These are phyloP conservation scores for Lepus timidus DNA, from an alignment of 2,113 vertebrate genomes.

Conservation along the genomic window DNA sequence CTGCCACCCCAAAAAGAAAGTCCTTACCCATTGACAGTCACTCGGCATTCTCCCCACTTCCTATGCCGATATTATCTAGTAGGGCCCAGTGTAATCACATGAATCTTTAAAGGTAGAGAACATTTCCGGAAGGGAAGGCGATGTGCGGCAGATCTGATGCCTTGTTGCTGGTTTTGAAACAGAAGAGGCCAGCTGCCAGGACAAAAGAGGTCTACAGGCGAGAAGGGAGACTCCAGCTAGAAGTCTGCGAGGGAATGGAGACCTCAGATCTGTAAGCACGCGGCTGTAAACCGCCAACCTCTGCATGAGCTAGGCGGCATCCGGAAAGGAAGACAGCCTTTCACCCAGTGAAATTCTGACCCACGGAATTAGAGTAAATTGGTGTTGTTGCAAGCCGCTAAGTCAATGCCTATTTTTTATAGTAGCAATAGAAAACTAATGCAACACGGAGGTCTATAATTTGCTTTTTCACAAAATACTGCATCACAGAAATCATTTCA, in stretches of 20 bases:
- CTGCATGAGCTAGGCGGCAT: background rate
- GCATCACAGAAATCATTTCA: background rate
- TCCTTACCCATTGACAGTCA: background rate
- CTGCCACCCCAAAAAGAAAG: background rate
- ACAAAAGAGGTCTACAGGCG: background rate
- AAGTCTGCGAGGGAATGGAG: background rate
- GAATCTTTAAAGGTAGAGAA: background rate
- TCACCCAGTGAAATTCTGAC: background rate
- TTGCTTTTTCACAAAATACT: background rate
- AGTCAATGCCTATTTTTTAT: background rate
- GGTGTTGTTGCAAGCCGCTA: background rate
- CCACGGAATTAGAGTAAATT: background rate
- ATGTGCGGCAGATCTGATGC: background rate
- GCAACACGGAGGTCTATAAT: background rate
- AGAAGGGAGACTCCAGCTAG: background rate
- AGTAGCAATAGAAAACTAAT: background rate
- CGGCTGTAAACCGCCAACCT: background rate
- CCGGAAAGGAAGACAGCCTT: background rate
- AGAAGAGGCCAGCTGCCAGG: background rate
- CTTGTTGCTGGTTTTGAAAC: background rate
- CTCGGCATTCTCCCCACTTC: background rate
- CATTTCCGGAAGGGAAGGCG: background rate
- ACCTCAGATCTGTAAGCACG: background rate
- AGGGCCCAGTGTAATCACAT: background rate
- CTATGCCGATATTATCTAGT: too few species aligned